phyloP scores from a whole-genome alignment of 2,113 vertebrate genomes.

The Todiramphus saurophagus region DNA sequence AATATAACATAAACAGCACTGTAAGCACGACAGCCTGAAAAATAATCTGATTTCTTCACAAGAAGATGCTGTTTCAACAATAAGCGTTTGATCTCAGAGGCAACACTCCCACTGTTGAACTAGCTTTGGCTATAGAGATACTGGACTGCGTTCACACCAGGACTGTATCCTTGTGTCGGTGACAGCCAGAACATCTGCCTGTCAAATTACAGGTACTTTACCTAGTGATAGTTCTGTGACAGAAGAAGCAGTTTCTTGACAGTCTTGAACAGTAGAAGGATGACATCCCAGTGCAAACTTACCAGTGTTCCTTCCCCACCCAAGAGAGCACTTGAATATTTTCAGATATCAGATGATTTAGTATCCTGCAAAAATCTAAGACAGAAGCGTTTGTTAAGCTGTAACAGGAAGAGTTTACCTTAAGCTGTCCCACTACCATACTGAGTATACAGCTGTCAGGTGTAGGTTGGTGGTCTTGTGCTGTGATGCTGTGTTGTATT shows the following conservation, averaged over 20 bases:
- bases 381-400: background rate
- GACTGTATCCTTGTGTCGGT: background rate
- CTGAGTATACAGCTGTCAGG: slow-evolving; percentile 96
- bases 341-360: background rate
- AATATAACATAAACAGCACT: background rate
- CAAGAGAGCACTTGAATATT: background rate
- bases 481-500: slow-evolving; percentile 97
- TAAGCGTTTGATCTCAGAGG: background rate
- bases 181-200: background rate
- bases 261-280: background rate
- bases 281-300: background rate
- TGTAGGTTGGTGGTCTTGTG: slow-evolving; percentile 98
- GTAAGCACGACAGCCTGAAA: background rate
- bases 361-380: background rate
- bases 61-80: background rate
- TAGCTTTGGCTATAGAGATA: background rate
- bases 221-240: background rate
- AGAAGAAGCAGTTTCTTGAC: background rate
- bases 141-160: background rate
- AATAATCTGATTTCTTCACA: background rate
- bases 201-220: background rate
- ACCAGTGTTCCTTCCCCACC: background rate
- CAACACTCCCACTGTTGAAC: background rate
- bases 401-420: slow-evolving; percentile 79
- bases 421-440: slow-evolving; percentile 99